These are phyloP conservation scores for Ischnura elegans DNA, from an alignment of 2,888 invertebrate species.

Conservation along the genomic window DNA sequence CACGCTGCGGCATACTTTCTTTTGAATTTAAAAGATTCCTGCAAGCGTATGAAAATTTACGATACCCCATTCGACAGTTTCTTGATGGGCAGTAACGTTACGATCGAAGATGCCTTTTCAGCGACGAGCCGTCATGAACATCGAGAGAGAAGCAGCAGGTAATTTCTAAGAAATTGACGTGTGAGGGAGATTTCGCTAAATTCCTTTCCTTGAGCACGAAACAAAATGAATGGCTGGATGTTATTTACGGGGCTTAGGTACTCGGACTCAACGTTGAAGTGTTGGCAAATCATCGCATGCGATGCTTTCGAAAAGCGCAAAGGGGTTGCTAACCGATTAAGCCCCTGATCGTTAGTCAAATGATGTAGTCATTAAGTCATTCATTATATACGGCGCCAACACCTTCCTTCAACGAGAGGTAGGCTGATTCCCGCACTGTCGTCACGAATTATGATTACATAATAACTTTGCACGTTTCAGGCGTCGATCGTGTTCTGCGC, in stretches of 20 bases:
- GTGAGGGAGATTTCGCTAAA: no score
- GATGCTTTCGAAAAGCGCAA: not conserved
- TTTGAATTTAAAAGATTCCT: not conserved
- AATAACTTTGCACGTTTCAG: no score
- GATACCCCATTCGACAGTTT: not conserved
- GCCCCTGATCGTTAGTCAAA: not conserved
- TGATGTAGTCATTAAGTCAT: not conserved
- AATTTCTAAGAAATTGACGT: not conserved
- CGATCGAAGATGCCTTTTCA: not conserved
- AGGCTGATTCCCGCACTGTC: not conserved
- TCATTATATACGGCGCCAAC: not conserved
- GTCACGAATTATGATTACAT: not conserved
- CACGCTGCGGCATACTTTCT: slow-evolving; percentile 4
- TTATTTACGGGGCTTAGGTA: not conserved
- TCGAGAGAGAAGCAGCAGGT: not conserved
- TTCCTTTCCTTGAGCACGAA: not conserved
- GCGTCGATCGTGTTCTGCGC: no score
- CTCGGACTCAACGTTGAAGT: not conserved
- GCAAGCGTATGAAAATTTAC: not conserved
- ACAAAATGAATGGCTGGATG: not conserved
- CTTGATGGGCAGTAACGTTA: not conserved
- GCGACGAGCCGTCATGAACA: not conserved
- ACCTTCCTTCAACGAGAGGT: not conserved
- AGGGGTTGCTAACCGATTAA: not conserved
- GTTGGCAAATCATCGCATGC: not conserved